A percentile compares a stretch with the other conserved stretches of the same genome.
Conservation (phyloP, 2,113 vertebrate genomes). For the Elaphurus davidianus region DNA sequence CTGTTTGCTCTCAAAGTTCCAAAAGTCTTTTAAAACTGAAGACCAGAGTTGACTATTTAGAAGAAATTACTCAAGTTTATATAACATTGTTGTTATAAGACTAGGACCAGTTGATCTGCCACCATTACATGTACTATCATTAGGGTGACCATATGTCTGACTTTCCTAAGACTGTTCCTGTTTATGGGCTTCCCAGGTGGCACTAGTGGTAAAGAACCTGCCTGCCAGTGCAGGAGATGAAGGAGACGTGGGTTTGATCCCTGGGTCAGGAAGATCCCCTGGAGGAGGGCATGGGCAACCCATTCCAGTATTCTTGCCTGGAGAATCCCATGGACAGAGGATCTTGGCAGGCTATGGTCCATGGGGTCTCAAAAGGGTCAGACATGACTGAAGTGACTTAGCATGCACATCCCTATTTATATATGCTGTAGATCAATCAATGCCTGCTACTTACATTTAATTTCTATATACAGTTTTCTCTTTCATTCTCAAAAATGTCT, state of each 20-base stretch:
- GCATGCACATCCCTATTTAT: neutral
- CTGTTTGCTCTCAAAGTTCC: neutral
- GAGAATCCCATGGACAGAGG: neutral
- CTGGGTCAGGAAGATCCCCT: neutral
- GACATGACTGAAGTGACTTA: neutral
- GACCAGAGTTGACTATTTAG: neutral
- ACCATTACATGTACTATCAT: neutral
- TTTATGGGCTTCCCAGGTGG: neutral
- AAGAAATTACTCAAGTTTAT: neutral
- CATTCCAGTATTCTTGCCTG: neutral
- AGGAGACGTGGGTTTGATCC: neutral
- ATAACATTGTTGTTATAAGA: neutral
- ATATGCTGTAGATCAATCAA: neutral
- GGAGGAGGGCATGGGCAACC: neutral
- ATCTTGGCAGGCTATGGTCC: neutral
- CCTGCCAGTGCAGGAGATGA: neutral
- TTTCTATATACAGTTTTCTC: neutral
- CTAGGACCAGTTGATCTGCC: neutral
- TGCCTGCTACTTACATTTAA: neutral
- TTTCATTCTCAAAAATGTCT: slow-evolving; percentile 9
- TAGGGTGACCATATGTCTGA: neutral
- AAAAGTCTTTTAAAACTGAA: neutral
- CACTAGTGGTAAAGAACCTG: neutral
- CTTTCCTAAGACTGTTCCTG: neutral
- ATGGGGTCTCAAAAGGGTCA: neutral